These are phyloP conservation scores for Rhincodon typus DNA, from an alignment of 2,797 vertebrate genomes.

Conservation along the genomic window DNA sequence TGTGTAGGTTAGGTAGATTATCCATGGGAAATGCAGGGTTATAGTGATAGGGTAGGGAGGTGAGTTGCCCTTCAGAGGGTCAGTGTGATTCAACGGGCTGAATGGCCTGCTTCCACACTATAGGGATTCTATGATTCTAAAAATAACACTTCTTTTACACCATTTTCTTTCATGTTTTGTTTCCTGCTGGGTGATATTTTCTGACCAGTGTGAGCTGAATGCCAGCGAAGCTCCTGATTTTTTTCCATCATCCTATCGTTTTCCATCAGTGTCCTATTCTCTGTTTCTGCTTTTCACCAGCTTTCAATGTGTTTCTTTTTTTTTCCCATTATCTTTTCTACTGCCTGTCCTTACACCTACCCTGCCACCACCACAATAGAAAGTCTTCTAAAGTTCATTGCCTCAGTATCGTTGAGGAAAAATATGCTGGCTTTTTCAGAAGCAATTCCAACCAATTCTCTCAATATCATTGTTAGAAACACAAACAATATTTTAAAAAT, in stretches of 20 bases:
- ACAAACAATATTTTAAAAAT: neutral
- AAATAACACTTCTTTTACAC: neutral
- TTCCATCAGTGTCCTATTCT: neutral
- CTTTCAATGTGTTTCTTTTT: neutral
- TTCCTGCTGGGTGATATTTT: neutral
- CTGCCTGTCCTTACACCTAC: neutral
- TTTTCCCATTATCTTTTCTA: neutral
- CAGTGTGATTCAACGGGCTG: too few relatives aligned
- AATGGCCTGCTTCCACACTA: too few relatives aligned
- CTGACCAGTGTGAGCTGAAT: neutral
- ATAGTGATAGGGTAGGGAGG: too few relatives aligned
- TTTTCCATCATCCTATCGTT: neutral
- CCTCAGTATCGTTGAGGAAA: too few relatives aligned
- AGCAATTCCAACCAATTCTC: neutral
- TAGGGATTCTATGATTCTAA: too few relatives aligned
- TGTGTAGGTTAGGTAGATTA: too few relatives aligned
- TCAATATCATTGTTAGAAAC: neutral
- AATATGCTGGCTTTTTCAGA: neutral
- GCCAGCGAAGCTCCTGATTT: neutral
- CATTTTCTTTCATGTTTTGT: neutral
- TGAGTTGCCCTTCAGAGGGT: too few relatives aligned
- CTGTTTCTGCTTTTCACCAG: neutral
- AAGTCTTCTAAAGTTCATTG: neutral
- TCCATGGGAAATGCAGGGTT: too few relatives aligned
- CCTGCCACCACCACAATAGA: neutral